Percentiles rank a stretch among this genome's conserved stretches.
Conservation (phyloP, 2,797 vertebrate species). For the Sebastes vulpes region DNA sequence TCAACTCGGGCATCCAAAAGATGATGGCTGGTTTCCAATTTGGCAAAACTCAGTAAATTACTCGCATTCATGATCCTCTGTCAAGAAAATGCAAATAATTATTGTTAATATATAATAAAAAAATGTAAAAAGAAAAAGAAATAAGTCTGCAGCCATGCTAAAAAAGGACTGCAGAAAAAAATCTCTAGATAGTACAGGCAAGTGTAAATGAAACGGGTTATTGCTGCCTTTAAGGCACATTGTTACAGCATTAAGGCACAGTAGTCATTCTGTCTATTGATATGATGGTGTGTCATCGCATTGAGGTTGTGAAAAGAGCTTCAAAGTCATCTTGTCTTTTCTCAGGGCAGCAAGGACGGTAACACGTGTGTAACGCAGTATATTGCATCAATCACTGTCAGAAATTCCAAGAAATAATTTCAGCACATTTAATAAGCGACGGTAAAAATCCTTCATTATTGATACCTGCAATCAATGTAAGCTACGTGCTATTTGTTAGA, state of each 20-base stretch:
- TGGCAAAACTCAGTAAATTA: not conserved
- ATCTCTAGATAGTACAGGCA: not conserved
- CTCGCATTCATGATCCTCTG: not conserved
- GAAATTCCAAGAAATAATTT: conserved; percentile 40
- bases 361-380: conserved; percentile 25
- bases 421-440: conserved; percentile 45
- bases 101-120: not conserved
- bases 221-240: conserved; percentile 23
- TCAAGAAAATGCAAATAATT: not conserved
- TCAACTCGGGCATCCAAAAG: not conserved
- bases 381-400: conserved; percentile 59
- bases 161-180: not conserved
- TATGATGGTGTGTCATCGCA: conserved; percentile 51
- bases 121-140: not conserved
- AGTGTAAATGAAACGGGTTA: conserved; percentile 29
- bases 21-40: not conserved
- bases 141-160: not conserved
- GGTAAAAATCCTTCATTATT: conserved; percentile 39
- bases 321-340: conserved; percentile 60
- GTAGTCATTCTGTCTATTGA: conserved; percentile 23
- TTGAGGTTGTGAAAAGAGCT: conserved; percentile 45
- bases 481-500: conserved; percentile 24
- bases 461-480: conserved; percentile 47
- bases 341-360: conserved; percentile 20
- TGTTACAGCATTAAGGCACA: not conserved